These are phyloP conservation scores for Psittacara wagleri DNA, from an alignment of 2,113 vertebrate species.

Conservation along the genomic window DNA sequence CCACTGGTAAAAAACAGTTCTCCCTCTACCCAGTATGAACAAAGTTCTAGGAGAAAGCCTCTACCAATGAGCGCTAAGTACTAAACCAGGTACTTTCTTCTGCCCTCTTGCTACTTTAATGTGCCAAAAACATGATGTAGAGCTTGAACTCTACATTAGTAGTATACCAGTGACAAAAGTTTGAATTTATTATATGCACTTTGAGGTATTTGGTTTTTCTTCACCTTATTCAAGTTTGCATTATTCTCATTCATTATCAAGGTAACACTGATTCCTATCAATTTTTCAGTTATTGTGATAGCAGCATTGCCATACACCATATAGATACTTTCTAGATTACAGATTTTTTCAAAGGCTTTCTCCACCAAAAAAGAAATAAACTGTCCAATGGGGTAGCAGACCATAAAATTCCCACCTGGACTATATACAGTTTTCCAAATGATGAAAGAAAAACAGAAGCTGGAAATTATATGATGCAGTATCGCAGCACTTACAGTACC, in stretches of 20 bases:
- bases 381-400: slow-evolving; percentile 45
- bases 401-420: slow-evolving; percentile 72
- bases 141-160: background rate
- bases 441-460: slow-evolving; percentile 52
- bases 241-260: background rate
- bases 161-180: background rate
- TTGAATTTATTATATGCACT: background rate
- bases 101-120: background rate
- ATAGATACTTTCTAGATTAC: slow-evolving; percentile 37
- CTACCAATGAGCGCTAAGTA: background rate
- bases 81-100: background rate
- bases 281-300: slow-evolving; percentile 40
- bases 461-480: slow-evolving; percentile 38
- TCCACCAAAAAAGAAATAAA: slow-evolving; percentile 34
- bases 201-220: background rate
- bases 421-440: slow-evolving; percentile 48
- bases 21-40: background rate
- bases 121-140: background rate
- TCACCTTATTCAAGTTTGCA: background rate
- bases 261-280: background rate
- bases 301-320: background rate
- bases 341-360: slow-evolving; percentile 59
- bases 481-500: slow-evolving; percentile 37
- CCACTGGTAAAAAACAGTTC: background rate
- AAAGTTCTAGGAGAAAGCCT: background rate